Conservation (phyloP, 2,888 invertebrate species). For the Anthrax anthrax region DNA sequence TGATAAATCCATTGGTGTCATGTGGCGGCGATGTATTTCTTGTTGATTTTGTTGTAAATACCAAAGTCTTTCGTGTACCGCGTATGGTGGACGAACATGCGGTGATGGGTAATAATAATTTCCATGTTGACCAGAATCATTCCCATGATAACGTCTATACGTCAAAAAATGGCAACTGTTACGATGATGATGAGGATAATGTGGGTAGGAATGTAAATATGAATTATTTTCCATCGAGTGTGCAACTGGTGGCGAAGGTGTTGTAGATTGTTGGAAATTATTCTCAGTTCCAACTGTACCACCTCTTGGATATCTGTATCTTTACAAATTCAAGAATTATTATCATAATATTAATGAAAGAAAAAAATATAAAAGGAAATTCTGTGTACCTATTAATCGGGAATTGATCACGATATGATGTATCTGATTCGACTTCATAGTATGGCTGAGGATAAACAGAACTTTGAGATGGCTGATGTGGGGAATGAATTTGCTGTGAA, state of each 20-base stretch:
- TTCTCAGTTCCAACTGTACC: background rate
- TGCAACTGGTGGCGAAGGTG: slow-evolving; percentile 28
- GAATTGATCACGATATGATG: slow-evolving; percentile 3
- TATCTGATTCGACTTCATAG: slow-evolving; percentile 4
- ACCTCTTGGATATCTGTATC: background rate
- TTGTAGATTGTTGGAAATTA: slow-evolving; percentile 5
- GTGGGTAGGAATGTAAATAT: slow-evolving; percentile 8
- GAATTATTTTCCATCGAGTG: slow-evolving; percentile 13
- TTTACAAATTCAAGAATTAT: background rate
- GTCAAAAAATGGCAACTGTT: background rate
- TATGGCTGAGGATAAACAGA: background rate
- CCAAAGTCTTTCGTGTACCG: slow-evolving; percentile 61
- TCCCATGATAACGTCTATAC: slow-evolving; percentile 9
- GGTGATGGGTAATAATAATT: slow-evolving; percentile 15
- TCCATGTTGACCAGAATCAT: slow-evolving; percentile 16
- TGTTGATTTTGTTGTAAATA: slow-evolving; percentile 53
- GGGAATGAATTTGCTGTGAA: background rate
- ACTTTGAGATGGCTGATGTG: background rate
- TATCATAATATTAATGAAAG: no score
- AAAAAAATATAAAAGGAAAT: no score
- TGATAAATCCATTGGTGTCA: slow-evolving; percentile 32
- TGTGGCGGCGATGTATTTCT: slow-evolving; percentile 41
- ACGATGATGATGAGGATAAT: slow-evolving; percentile 3
- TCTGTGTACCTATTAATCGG: background rate
- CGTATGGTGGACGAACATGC: slow-evolving; percentile 45